These are phyloP conservation scores for Spodoptera frugiperda DNA, from an alignment of 1,140 invertebrate genomes.

Conservation along the genomic window DNA sequence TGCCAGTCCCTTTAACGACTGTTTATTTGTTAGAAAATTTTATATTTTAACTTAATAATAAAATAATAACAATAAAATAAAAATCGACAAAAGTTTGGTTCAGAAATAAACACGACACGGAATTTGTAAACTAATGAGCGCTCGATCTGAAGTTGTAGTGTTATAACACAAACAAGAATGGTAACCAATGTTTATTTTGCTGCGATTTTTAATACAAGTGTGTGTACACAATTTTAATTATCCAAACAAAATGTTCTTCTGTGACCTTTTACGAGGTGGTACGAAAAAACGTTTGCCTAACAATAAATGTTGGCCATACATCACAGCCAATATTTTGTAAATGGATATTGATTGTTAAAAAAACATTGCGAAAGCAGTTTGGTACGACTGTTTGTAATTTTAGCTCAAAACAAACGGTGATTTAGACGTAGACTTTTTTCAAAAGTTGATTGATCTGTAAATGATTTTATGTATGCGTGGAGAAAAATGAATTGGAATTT, in stretches of 20 bases:
- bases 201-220: conserved; percentile 54
- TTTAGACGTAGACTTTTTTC: neutral
- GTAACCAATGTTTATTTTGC: conserved; percentile 58
- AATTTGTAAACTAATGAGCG: neutral
- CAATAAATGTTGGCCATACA: conserved; percentile 23
- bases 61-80: neutral
- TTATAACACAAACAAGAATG: conserved; percentile 48
- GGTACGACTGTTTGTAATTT: conserved; percentile 21
- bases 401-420: neutral
- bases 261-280: conserved; percentile 49
- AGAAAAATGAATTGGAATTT: conserved; percentile 4
- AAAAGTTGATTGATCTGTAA: neutral
- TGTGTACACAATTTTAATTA: conserved; percentile 61
- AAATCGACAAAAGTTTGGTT: neutral
- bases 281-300: neutral
- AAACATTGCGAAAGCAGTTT: conserved; percentile 5
- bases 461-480: neutral
- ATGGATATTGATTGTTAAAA: conserved; percentile 22
- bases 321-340: conserved; percentile 33
- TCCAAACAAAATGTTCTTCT: conserved; percentile 51
- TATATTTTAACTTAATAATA: neutral
- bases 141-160: conserved; percentile 28
- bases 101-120: no score
- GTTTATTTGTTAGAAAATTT: no score
- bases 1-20: neutral